These are phyloP conservation scores for Strongylocentrotus purpuratus DNA, from an alignment of 35 echinoderm and acorn worm genomes.

Conservation along the genomic window DNA sequence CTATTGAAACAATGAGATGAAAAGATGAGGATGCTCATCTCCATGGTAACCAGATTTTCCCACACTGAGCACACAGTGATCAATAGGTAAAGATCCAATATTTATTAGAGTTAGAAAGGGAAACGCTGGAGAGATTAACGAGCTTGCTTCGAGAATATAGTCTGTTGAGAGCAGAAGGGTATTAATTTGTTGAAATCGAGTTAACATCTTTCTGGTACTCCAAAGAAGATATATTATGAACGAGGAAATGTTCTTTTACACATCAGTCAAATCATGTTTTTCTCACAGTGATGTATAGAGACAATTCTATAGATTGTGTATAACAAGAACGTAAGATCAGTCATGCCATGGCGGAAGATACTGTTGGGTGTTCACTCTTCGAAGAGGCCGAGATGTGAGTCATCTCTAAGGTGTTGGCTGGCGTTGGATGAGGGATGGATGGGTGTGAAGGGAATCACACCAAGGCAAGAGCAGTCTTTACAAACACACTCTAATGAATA, in stretches of 20 bases:
- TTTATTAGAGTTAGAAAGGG: neutral
- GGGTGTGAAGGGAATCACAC: neutral
- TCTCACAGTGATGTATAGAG: no score
- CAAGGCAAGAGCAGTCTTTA: neutral
- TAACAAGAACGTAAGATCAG: no score
- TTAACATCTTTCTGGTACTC: no score
- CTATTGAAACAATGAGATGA: neutral
- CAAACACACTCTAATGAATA: slow-evolving; percentile 12
- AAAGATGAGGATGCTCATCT: neutral
- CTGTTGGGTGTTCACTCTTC: no score
- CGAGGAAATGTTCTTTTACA: no score
- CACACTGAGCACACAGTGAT: neutral
- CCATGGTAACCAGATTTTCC: neutral
- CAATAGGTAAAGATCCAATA: neutral
- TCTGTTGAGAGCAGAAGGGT: no score
- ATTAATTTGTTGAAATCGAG: no score
- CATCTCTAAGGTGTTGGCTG: neutral
- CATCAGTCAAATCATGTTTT: no score
- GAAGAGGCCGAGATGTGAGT: neutral
- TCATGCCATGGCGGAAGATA: no score
- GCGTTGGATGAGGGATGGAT: neutral
- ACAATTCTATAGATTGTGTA: no score
- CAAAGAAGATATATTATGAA: no score
- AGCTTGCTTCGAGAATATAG: no score
- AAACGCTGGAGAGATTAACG: neutral